Percentiles rank a stretch among this genome's conserved stretches.
Evolutionary conservation across 1,140 invertebrate species (phyloP).

Genomic region (Orchestia grillus): DNA sequence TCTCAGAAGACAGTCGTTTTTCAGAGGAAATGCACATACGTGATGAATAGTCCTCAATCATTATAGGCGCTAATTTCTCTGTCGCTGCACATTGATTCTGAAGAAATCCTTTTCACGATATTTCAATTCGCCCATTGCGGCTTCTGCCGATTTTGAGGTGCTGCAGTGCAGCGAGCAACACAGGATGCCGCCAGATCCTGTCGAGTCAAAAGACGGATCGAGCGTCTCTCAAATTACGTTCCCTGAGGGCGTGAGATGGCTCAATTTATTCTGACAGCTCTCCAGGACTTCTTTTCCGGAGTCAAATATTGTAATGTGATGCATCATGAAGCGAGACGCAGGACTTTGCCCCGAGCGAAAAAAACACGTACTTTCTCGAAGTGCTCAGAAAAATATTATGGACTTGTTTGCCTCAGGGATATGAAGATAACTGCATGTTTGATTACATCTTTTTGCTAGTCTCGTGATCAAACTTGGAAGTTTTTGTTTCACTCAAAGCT

Average conservation of each 20-base stretch:
- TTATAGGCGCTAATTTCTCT: too few relatives aligned
- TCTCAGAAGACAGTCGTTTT: neutral
- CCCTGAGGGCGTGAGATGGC: neutral
- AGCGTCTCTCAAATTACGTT: neutral
- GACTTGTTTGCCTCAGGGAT: neutral
- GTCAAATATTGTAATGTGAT: constrained; percentile 2
- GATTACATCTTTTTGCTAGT: neutral
- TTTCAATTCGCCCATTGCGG: neutral
- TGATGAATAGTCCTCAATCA: neutral
- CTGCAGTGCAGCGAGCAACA: neutral
- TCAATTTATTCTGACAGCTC: neutral
- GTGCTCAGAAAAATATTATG: neutral
- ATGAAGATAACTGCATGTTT: neutral
- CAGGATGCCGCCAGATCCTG: neutral
- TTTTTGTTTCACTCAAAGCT: neutral
- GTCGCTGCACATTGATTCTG: neutral
- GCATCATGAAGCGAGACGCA: neutral
- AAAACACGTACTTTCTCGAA: neutral
- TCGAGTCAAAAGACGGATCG: neutral
- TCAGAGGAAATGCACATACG: neutral
- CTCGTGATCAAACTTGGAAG: neutral
- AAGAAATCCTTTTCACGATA: neutral
- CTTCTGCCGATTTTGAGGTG: neutral
- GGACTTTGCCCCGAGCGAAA: neutral
- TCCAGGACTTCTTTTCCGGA: neutral